Percentiles rank a stretch among this genome's conserved stretches.
These are phyloP conservation scores for Echeneis naucrates DNA, from an alignment of 2,797 vertebrate species.

Conservation along the genomic window DNA sequence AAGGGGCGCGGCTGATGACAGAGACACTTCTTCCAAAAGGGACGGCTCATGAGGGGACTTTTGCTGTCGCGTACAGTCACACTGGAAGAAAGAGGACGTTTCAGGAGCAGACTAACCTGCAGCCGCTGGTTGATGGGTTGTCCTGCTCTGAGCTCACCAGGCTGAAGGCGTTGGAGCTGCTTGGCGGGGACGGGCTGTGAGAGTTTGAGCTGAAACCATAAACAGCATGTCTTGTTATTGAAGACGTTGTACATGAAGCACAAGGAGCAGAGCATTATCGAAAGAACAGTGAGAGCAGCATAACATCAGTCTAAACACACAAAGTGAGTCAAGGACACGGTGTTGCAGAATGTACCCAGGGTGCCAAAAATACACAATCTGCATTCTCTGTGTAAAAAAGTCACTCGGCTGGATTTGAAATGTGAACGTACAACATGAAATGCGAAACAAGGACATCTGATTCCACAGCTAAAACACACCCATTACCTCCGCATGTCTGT, in stretches of 20 bases:
- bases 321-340: conserved; percentile 24
- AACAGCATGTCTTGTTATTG: conserved; percentile 37
- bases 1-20: too few relatives aligned
- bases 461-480: not conserved
- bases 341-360: not conserved
- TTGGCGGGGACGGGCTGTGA: conserved; percentile 84
- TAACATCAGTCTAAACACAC: conserved; percentile 43
- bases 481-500: not conserved
- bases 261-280: not conserved
- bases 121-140: conserved; percentile 91
- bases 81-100: too few relatives aligned
- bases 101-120: conserved; percentile 83
- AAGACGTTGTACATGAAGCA: not conserved
- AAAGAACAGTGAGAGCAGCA: not conserved
- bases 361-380: not conserved
- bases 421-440: too few relatives aligned
- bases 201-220: conserved; percentile 83
- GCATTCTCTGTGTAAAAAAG: not conserved
- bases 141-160: conserved; percentile 90
- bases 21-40: not conserved
- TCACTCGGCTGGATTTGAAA: too few relatives aligned
- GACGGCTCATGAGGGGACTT: not conserved
- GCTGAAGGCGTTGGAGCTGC: conserved; percentile 90
- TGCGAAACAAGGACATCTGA: not conserved
- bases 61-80: not conserved